A percentile compares a stretch with the other conserved stretches of the same genome.
Conservation (phyloP, 2,888 invertebrate genomes). For the Aproaerema taeniolella region DNA sequence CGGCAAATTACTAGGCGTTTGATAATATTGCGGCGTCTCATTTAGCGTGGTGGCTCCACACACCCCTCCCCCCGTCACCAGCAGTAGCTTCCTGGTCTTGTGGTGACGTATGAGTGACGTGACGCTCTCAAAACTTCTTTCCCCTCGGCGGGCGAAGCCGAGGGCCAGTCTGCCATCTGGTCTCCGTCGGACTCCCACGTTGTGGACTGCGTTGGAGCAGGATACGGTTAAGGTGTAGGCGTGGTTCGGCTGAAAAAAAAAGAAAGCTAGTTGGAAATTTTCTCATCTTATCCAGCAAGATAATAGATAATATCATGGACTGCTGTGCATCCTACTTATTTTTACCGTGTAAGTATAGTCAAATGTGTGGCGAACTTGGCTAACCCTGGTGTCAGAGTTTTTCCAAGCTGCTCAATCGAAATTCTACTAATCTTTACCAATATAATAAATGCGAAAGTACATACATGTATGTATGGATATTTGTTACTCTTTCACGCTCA, state of each 20-base stretch:
- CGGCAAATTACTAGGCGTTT: conserved; percentile 53
- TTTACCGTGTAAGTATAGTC: no score
- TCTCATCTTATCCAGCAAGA: no score
- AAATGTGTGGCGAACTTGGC: no score
- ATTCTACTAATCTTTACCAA: no score
- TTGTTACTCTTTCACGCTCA: no score
- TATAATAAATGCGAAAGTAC: no score
- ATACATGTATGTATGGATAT: no score
- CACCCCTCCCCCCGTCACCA: conserved; percentile 68
- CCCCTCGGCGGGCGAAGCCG: conserved; percentile 72
- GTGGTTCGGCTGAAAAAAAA: conserved; percentile 50
- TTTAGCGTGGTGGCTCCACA: conserved; percentile 70
- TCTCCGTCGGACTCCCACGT: conserved; percentile 74
- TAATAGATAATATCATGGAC: no score
- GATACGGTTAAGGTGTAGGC: conserved; percentile 75
- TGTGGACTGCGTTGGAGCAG: conserved; percentile 72
- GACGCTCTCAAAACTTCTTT: conserved; percentile 70
- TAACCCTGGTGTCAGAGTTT: no score
- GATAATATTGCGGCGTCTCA: conserved; percentile 61
- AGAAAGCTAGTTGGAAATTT: no score
- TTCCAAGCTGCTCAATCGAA: neutral
- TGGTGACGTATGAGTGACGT: conserved; percentile 74
- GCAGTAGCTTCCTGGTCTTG: conserved; percentile 66
- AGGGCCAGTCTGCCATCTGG: conserved; percentile 73
- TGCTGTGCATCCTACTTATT: neutral